Conservation (phyloP, 2,888 invertebrate species). For the Euspilapteryx auroguttella region DNA sequence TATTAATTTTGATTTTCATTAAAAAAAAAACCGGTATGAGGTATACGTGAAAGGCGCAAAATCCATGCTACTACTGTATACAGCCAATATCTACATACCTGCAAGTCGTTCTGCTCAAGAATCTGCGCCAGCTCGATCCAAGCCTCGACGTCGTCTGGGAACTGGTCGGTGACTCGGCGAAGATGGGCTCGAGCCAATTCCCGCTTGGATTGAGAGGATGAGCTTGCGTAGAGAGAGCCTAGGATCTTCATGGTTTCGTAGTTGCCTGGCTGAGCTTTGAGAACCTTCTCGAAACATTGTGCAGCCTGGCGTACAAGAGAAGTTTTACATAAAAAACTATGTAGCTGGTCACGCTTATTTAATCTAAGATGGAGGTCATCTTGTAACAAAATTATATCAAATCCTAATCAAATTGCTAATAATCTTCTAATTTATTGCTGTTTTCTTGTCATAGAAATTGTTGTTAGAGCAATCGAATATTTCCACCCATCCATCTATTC, state of each 20-base stretch:
- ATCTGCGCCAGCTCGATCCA: constrained; percentile 99
- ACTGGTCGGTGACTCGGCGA: constrained; percentile 94
- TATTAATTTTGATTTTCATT: no score
- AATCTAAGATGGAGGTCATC: no score
- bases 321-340: neutral
- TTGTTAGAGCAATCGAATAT: no score
- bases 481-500: no score
- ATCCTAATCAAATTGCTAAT: no score
- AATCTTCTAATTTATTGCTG: no score
- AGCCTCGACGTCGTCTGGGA: constrained; percentile 97
- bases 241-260: constrained; percentile 99
- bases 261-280: constrained; percentile 96
- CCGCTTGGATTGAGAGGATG: constrained; percentile 84
- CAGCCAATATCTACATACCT: no score
- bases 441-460: no score
- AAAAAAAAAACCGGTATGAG: no score
- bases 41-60: no score
- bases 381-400: no score
- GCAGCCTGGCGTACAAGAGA: constrained; percentile 79
- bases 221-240: constrained; percentile 93
- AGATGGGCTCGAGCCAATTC: constrained; percentile 93
- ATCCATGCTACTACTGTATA: no score
- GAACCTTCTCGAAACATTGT: constrained; percentile 97
- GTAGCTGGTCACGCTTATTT: neutral
- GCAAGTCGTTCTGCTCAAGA: constrained; percentile 90